Evolutionary conservation across 2,113 vertebrate species (phyloP).

Genomic region (Syrrhaptes paradoxus): DNA sequence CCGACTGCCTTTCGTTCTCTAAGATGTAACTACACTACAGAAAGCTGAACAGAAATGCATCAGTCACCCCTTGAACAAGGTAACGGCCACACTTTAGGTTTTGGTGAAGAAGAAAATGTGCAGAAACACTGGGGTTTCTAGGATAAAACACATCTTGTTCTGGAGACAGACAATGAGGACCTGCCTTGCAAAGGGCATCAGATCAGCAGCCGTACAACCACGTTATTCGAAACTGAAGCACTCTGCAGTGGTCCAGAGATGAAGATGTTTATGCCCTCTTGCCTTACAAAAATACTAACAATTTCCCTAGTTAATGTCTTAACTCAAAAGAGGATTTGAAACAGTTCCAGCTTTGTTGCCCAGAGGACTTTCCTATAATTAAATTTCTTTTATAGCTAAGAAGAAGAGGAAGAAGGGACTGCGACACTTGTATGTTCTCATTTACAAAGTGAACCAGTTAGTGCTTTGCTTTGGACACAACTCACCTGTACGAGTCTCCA

Average conservation of each 20-base stretch:
- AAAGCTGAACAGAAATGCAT: background rate
- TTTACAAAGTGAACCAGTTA: background rate
- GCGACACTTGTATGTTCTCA: fast-evolving
- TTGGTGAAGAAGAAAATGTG: background rate
- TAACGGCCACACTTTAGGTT: background rate
- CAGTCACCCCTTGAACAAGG: background rate
- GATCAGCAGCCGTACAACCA: background rate
- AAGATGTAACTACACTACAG: background rate
- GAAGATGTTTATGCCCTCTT: background rate
- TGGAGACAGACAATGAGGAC: background rate
- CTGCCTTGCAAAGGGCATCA: background rate
- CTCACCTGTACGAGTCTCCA: constrained; percentile 96
- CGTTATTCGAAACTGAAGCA: background rate
- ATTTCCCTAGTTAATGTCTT: background rate
- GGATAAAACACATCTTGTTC: background rate
- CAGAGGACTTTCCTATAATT: background rate
- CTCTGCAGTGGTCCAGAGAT: background rate
- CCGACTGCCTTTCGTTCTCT: background rate
- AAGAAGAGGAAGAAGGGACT: background rate
- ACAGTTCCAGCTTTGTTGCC: fast-evolving
- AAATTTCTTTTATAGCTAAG: background rate
- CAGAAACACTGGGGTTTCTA: background rate
- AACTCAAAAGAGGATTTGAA: background rate
- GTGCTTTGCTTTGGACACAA: background rate
- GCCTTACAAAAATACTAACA: background rate